Evolutionary conservation across 2,113 vertebrate genomes (phyloP), one percentile per base, ranked within the genome.

Genomic region (Albula glossodonta): DNA sequence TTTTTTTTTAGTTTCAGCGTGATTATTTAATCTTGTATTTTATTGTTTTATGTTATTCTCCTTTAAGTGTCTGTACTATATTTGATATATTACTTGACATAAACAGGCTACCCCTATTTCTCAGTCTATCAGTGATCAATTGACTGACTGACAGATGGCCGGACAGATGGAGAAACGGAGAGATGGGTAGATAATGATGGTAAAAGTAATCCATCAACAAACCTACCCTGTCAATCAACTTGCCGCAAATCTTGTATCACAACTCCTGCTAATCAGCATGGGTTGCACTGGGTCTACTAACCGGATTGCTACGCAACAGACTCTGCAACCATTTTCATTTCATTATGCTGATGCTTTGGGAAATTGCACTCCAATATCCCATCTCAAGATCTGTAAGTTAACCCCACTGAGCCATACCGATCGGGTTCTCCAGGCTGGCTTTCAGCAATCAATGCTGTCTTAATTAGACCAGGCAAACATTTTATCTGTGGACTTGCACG

Each of bases 271-370:
- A 52, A 51, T 41, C 83, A 77, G 13, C 63, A n/a, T 83, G 57
- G 50, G 51, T 19, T 10, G 70, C 66, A 53, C 22, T 41, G 31
- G 31, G 31, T 41, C 31, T 41, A 31, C 50, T 13, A 51, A 10
- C 51, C 25, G 78, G 57, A 88, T 80, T 74, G 82, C 87, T 86
- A 70, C 83, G 87, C 87, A 88, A 88, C 87, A 31, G 84, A 31
- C 50, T 19, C n/a, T 31, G 9, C 57, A 51, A 13, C 50, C 56
- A 77, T 79, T 56, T 56, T 56, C 31, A 86, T 80, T 22, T 78
- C 70, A 49, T 53, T 80, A 82, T 63, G 51, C 15, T 22, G 49
- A 51, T 13, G 31, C 3, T 4, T 41, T 41, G 3, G 49, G 66
- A 77, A 84, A 74, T 48, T 49, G 22, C 83, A 49, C 82, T 51